Evolutionary conservation across 2,888 invertebrate species (phyloP).

Genomic region (Pharmacophagus antenor): DNA sequence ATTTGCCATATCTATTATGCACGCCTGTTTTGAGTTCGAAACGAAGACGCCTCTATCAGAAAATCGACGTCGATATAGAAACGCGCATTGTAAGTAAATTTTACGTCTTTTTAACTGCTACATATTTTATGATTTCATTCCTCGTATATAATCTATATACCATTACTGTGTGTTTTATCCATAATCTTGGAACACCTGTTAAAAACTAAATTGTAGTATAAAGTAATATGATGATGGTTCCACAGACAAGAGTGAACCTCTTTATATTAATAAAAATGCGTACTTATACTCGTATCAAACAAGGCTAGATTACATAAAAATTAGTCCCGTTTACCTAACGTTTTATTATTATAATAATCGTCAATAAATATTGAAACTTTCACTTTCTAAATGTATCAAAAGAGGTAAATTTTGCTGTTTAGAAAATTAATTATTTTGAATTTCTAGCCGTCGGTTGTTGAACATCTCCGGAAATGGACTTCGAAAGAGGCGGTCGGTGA

Average conservation of each 20-base stretch:
- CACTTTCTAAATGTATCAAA: no score
- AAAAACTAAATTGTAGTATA: background rate
- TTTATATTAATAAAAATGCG: no score
- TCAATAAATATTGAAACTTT: no score
- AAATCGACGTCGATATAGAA: constrained; percentile 91
- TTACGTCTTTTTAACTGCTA: background rate
- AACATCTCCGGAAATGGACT: constrained; percentile 91
- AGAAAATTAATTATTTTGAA: background rate
- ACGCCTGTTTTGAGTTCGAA: constrained; percentile 89
- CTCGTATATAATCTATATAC: background rate
- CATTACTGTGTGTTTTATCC: background rate
- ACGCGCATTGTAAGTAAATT: constrained; percentile 88
- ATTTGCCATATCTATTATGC: constrained; percentile 88
- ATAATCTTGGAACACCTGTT: background rate
- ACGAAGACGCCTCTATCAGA: constrained; percentile 84
- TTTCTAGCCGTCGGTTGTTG: constrained; percentile 89
- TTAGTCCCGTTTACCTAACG: no score
- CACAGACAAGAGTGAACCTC: background rate
- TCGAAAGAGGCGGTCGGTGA: constrained; percentile 91
- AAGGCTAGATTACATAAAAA: no score
- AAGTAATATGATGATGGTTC: background rate
- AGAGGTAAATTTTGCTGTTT: no score
- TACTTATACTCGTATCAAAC: no score
- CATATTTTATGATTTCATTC: background rate
- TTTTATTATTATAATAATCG: no score